phyloP scores from a whole-genome alignment of 1,140 invertebrate genomes.

The Macrosteles quadrilineatus region DNA sequence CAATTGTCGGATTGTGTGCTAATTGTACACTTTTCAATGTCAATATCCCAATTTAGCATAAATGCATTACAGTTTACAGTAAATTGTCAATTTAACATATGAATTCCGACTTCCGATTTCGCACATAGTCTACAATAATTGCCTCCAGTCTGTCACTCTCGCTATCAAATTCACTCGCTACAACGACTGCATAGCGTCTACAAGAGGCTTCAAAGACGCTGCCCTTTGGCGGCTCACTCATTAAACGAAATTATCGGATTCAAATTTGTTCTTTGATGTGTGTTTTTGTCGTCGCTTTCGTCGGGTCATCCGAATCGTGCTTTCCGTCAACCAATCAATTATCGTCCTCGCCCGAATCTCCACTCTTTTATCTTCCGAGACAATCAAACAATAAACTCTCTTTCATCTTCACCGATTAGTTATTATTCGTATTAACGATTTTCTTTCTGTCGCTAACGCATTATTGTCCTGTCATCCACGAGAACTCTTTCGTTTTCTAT shows the following conservation, averaged over 20 bases:
- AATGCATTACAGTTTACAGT: no score
- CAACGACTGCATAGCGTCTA: no score
- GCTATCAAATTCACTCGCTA: no score
- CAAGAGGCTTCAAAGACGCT: not conserved
- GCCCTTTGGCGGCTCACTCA: constrained; percentile 11
- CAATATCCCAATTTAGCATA: no score
- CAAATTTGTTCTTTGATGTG: not conserved
- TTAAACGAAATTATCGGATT: constrained; percentile 20
- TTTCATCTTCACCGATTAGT: constrained; percentile 2
- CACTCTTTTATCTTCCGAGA: not conserved
- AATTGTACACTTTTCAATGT: no score
- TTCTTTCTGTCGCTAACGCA: constrained; percentile 10
- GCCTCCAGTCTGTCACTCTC: no score
- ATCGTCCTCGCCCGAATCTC: not conserved
- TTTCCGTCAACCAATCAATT: constrained; percentile 13
- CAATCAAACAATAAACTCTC: constrained; percentile 12
- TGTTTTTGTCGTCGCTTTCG: not conserved
- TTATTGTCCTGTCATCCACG: not conserved
- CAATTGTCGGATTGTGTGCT: no score
- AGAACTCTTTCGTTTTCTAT: not conserved
- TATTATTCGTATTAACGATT: constrained; percentile 6
- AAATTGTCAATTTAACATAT: no score
- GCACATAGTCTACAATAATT: no score
- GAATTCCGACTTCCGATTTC: no score
- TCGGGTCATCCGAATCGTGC: not conserved